phyloP scores from a whole-genome alignment of 2,888 invertebrate genomes.

The Galerucella pusilla region DNA sequence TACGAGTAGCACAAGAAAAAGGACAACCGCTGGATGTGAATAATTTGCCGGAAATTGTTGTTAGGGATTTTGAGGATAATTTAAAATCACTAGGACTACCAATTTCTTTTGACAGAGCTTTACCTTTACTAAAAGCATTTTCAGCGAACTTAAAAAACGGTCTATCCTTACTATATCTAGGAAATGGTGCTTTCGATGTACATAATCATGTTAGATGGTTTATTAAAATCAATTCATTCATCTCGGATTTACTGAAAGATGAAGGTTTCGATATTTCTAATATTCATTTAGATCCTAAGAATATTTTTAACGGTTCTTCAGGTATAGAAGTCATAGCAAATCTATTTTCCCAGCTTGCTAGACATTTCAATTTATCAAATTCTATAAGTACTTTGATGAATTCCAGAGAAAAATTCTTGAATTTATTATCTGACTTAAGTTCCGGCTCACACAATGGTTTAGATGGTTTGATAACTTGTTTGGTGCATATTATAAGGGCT shows the following conservation, averaged over 20 bases:
- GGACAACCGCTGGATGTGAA: slow-evolving; percentile 19
- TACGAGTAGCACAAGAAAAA: slow-evolving; percentile 22
- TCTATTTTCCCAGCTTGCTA: slow-evolving; percentile 28
- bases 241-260: slow-evolving; percentile 20
- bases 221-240: slow-evolving; percentile 19
- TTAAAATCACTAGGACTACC: slow-evolving; percentile 12
- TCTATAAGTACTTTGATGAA: neutral
- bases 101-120: neutral
- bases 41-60: neutral
- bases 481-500: slow-evolving; percentile 18
- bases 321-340: slow-evolving; percentile 33
- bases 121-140: slow-evolving; percentile 4
- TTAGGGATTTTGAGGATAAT: slow-evolving; percentile 9
- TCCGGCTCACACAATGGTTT: slow-evolving; percentile 34
- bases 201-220: slow-evolving; percentile 18
- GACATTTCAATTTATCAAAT: slow-evolving; percentile 16
- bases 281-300: slow-evolving; percentile 1
- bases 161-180: slow-evolving; percentile 24
- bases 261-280: slow-evolving; percentile 14
- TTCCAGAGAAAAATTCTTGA: slow-evolving; percentile 25
- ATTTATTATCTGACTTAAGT: slow-evolving; percentile 26
- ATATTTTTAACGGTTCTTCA: slow-evolving; percentile 20
- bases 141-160: slow-evolving; percentile 4
- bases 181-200: slow-evolving; percentile 26
- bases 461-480: slow-evolving; percentile 35